Conservation (phyloP, 1,140 invertebrate genomes). For the Batillaria attramentaria region DNA sequence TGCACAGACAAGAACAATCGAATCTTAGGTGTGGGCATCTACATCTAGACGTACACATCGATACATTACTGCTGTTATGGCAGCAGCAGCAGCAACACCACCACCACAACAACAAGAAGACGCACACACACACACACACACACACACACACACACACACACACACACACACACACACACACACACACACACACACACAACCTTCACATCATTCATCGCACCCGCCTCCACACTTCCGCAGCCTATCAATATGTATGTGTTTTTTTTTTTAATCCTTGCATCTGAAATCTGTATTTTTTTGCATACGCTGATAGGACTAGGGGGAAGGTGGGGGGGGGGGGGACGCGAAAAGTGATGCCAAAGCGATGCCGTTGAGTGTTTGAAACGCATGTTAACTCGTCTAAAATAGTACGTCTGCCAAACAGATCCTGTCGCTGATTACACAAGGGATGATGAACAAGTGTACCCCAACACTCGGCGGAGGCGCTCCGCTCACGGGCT, state of each 20-base stretch:
- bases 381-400: too few relatives aligned
- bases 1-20: neutral
- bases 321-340: too few relatives aligned
- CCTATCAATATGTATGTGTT: neutral
- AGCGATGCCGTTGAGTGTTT: too few relatives aligned
- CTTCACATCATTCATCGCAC: neutral
- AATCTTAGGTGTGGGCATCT: neutral
- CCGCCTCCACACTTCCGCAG: neutral
- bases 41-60: neutral
- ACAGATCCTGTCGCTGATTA: too few relatives aligned
- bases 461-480: too few relatives aligned
- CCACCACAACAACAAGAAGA: neutral
- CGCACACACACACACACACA: neutral
- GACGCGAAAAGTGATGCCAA: too few relatives aligned
- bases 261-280: neutral
- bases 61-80: neutral
- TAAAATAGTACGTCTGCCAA: too few relatives aligned
- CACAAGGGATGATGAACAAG: too few relatives aligned
- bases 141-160: constrained; percentile 1
- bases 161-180: neutral
- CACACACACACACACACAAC: neutral
- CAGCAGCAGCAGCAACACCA: neutral
- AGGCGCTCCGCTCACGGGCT: too few relatives aligned
- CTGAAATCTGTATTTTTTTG: neutral
- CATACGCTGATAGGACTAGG: too few relatives aligned